Conservation (phyloP, 1,140 invertebrate species). For the Polyergus mexicanus region DNA sequence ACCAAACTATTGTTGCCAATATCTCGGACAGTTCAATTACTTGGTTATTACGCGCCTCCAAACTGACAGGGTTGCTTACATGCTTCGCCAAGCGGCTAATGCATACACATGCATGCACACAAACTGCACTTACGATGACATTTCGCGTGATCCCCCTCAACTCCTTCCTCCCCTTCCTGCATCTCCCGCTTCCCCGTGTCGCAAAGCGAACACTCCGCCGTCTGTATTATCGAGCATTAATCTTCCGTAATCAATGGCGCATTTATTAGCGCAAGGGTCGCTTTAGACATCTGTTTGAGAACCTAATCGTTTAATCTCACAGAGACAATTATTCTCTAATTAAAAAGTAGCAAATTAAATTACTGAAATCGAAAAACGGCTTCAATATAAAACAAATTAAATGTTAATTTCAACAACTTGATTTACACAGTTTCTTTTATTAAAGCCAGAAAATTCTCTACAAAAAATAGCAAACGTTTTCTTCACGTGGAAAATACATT, state of each 20-base stretch:
- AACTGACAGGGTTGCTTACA: conserved; percentile 79
- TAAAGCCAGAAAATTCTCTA: not conserved
- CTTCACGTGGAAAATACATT: not conserved
- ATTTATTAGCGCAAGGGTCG: conserved; percentile 12
- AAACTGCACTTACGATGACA: conserved; percentile 63
- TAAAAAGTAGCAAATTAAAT: not conserved
- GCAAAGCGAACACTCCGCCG: conserved; percentile 42
- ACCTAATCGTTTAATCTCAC: conserved; percentile 29
- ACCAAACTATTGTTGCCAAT: conserved; percentile 76
- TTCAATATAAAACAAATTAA: not conserved
- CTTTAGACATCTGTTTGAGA: conserved; percentile 11
- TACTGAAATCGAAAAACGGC: not conserved
- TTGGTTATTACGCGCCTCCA: conserved; percentile 81
- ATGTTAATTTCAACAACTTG: not conserved
- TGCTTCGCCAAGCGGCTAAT: conserved; percentile 77
- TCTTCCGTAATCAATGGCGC: conserved; percentile 35
- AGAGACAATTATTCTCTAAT: conserved; percentile 9
- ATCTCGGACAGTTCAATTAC: conserved; percentile 82
- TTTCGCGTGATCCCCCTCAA: conserved; percentile 29
- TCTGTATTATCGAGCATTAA: conserved; percentile 59
- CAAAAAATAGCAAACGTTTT: not conserved
- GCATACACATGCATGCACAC: conserved; percentile 65
- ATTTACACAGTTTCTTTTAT: not conserved
- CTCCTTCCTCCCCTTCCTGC: no score
- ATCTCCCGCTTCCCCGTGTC: not conserved